phyloP scores from a whole-genome alignment of 2,888 invertebrate species.

The Scaptomyza flava region DNA sequence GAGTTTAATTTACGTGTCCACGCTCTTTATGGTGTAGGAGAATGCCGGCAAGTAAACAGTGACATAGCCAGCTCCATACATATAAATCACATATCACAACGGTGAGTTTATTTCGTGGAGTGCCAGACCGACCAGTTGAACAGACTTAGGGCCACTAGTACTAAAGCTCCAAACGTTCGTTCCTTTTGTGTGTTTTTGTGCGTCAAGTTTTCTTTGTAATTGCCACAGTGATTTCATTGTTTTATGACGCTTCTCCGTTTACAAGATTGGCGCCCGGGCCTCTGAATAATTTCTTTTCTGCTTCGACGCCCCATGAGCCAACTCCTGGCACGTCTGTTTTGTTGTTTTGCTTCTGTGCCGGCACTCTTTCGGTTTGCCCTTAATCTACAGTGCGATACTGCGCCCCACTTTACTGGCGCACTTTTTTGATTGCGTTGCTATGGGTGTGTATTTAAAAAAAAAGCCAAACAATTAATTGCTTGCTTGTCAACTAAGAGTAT shows the following conservation, averaged over 20 bases:
- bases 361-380: constrained; percentile 16
- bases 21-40: neutral
- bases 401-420: constrained; percentile 35
- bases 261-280: constrained; percentile 1
- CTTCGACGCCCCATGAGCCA: constrained; percentile 4
- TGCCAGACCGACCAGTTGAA: constrained; percentile 29
- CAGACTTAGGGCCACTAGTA: neutral
- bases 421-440: constrained; percentile 51
- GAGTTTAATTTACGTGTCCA: neutral
- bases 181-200: constrained; percentile 4
- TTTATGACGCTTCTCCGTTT: constrained; percentile 37
- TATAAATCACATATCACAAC: constrained; percentile 59
- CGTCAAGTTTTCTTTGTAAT: constrained; percentile 54
- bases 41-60: neutral
- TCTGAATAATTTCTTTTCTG: constrained; percentile 13
- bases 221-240: too few species aligned
- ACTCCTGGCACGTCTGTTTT: constrained; percentile 17
- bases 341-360: constrained; percentile 12
- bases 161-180: neutral
- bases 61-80: constrained; percentile 37
- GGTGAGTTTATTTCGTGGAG: constrained; percentile 69
- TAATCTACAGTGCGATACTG: constrained; percentile 58
- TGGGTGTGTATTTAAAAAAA: constrained; percentile 41
- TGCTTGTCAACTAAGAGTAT: constrained; percentile 8
- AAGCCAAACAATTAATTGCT: constrained; percentile 40